phyloP scores from a whole-genome alignment of 2,113 vertebrate species.

The zebrafish (Danio rerio) region GRCz12tu NC_133190.1:32493001-32493500 shows the following conservation, averaged over 20 bases:
- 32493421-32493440: neutral
- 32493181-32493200: constrained; percentile 52
- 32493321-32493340: neutral
- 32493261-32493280: neutral
- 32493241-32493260: constrained; percentile 12
- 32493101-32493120: neutral
- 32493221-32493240: constrained; percentile 52
- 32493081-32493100: neutral
- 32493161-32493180: constrained; percentile 38
- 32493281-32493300: neutral
- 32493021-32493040: too few relatives aligned
- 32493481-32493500: neutral
- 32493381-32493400: neutral
- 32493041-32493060: constrained; percentile 6
- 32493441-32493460: too few relatives aligned
- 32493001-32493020: too few relatives aligned
- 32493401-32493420: constrained; percentile 2
- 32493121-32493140: constrained; percentile 40
- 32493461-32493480: neutral
- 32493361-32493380: neutral
- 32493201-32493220: constrained; percentile 44
- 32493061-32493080: constrained; percentile 26
- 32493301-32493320: neutral
- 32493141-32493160: constrained; percentile 29
- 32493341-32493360: neutral